These are phyloP conservation scores for Ctena decussata DNA, from an alignment of 2,888 invertebrate genomes.

Conservation along the genomic window DNA sequence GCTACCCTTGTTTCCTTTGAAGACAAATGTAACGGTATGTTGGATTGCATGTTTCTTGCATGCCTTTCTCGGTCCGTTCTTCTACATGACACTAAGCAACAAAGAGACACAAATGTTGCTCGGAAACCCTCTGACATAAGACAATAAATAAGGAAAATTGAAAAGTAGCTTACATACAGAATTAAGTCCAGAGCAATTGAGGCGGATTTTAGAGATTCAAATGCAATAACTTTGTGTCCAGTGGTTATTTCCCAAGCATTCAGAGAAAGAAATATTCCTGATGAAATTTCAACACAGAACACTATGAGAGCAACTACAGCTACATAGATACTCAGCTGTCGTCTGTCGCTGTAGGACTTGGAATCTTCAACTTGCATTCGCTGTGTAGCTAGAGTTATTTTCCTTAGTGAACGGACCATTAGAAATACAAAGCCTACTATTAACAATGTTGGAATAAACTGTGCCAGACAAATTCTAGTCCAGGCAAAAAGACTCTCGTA, in stretches of 20 bases:
- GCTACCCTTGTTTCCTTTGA: too few species aligned
- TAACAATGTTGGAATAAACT: neutral
- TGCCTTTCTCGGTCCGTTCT: too few species aligned
- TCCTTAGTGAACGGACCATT: neutral
- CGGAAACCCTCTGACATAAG: neutral
- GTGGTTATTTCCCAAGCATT: neutral
- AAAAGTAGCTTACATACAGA: neutral
- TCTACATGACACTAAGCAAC: too few species aligned
- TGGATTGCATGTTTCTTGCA: too few species aligned
- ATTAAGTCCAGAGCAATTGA: neutral
- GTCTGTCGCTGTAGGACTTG: neutral
- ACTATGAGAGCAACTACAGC: neutral
- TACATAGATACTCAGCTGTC: neutral
- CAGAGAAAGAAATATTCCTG: neutral
- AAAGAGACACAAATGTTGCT: too few species aligned
- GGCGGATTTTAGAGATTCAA: neutral
- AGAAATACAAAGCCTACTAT: neutral
- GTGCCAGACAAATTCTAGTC: neutral
- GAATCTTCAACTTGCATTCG: neutral
- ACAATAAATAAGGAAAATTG: neutral
- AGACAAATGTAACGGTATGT: too few species aligned
- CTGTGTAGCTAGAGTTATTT: neutral
- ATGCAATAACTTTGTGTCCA: neutral
- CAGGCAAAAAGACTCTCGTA: neutral
- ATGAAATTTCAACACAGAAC: too few species aligned